Percentiles rank a stretch among this genome's conserved stretches.
Evolutionary conservation across 2,888 invertebrate species (phyloP).

Genomic region (Unio pictorum): DNA sequence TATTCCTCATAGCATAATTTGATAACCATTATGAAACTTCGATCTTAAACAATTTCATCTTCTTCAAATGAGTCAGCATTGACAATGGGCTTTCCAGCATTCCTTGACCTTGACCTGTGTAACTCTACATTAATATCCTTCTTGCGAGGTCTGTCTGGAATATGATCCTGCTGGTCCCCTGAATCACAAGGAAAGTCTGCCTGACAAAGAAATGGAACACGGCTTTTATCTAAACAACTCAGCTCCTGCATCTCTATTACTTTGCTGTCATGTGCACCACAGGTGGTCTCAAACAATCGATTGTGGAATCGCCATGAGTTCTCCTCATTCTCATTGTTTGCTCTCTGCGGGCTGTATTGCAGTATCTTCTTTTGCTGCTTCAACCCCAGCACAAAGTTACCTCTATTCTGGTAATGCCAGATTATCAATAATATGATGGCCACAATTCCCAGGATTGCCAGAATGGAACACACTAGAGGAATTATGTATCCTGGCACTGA

Average conservation of each 20-base stretch:
- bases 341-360: slow-evolving; percentile 74
- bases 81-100: too few relatives aligned
- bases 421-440: slow-evolving; percentile 66
- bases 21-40: too few relatives aligned
- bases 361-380: slow-evolving; percentile 71
- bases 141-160: slow-evolving; percentile 51
- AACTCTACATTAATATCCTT: slow-evolving; percentile 63
- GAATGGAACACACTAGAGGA: slow-evolving; percentile 64
- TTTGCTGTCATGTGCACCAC: slow-evolving; percentile 68
- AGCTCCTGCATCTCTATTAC: slow-evolving; percentile 72
- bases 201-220: slow-evolving; percentile 40
- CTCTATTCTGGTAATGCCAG: slow-evolving; percentile 76
- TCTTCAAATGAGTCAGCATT: too few relatives aligned
- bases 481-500: slow-evolving; percentile 35
- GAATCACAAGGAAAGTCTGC: slow-evolving; percentile 49
- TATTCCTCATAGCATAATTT: too few relatives aligned
- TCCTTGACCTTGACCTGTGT: slow-evolving; percentile 29
- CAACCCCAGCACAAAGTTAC: slow-evolving; percentile 14
- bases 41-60: too few relatives aligned
- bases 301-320: slow-evolving; percentile 83
- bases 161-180: slow-evolving; percentile 53
- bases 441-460: slow-evolving; percentile 57
- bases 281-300: slow-evolving; percentile 80
- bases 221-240: slow-evolving; percentile 55
- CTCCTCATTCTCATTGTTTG: slow-evolving; percentile 93